Evolutionary conservation across 2,113 vertebrate genomes (phyloP).

Genomic region (Pampusana beccarii): DNA sequence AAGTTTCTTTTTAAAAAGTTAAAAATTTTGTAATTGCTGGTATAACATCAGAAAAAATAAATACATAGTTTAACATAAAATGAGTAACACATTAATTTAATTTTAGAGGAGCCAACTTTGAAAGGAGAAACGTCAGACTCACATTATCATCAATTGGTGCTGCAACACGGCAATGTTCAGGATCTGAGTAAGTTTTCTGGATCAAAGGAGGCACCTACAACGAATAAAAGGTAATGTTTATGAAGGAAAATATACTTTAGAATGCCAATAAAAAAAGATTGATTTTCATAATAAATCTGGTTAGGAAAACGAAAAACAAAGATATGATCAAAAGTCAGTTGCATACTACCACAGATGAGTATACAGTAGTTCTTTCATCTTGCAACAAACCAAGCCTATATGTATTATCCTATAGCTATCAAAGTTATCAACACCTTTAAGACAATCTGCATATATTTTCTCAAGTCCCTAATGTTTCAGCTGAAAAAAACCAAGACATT

Average conservation of each 20-base stretch:
- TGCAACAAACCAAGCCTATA: neutral
- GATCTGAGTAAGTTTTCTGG: slow-evolving; percentile 91
- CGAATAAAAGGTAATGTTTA: neutral
- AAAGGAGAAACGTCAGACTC: slow-evolving; percentile 70
- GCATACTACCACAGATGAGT: neutral
- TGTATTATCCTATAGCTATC: neutral
- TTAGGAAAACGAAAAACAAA: neutral
- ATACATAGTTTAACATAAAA: neutral
- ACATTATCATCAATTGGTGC: slow-evolving; percentile 97
- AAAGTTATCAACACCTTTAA: neutral
- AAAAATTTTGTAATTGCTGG: neutral
- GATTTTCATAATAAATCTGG: neutral
- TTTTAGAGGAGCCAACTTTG: neutral
- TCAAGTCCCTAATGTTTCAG: neutral
- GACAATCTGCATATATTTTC: neutral
- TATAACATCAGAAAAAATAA: neutral
- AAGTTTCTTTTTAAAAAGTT: neutral
- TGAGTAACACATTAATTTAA: neutral
- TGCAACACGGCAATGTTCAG: slow-evolving; percentile 93
- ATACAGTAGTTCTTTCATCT: neutral
- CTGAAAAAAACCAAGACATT: neutral
- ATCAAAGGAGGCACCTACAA: slow-evolving; percentile 91
- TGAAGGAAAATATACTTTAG: neutral
- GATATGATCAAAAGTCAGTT: neutral
- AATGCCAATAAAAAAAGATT: neutral